Percentiles rank a stretch among this genome's conserved stretches.
Evolutionary conservation across 2,888 invertebrate genomes (phyloP).

Genomic region (Kryphioiulus occultus): DNA sequence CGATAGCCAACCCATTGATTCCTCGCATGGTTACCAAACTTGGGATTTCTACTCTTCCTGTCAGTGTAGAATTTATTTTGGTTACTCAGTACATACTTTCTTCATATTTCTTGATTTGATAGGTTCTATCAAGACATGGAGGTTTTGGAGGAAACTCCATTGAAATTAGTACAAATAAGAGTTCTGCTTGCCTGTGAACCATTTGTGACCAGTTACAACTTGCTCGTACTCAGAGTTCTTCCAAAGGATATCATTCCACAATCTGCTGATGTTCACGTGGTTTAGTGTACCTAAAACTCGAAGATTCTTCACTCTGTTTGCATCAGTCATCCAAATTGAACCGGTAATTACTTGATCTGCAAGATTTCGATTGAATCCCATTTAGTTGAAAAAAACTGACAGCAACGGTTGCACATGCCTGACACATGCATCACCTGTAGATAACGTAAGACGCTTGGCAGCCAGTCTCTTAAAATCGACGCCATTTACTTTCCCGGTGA

Average conservation of each 20-base stretch:
- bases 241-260: constrained; percentile 41
- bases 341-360: constrained; percentile 40
- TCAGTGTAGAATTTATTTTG: not conserved
- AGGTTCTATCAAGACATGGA: no score
- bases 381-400: not conserved
- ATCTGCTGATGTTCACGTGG: not conserved
- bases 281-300: constrained; percentile 33
- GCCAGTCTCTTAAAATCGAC: not conserved
- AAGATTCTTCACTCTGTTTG: not conserved
- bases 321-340: not conserved
- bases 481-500: constrained; percentile 31
- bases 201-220: constrained; percentile 35
- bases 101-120: no score
- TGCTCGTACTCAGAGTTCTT: not conserved
- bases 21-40: not conserved
- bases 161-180: not conserved
- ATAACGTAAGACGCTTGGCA: constrained; percentile 18
- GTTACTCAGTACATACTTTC: no score
- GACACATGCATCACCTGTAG: not conserved
- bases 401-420: not conserved
- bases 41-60: constrained; percentile 12
- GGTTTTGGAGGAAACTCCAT: not conserved
- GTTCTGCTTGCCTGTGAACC: not conserved
- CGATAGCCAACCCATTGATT: not conserved
- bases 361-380: not conserved